A percentile compares a stretch with the other conserved stretches of the same genome.
phyloP scores from a whole-genome alignment of 2,888 invertebrate genomes.

The Polymixis lichenea region DNA sequence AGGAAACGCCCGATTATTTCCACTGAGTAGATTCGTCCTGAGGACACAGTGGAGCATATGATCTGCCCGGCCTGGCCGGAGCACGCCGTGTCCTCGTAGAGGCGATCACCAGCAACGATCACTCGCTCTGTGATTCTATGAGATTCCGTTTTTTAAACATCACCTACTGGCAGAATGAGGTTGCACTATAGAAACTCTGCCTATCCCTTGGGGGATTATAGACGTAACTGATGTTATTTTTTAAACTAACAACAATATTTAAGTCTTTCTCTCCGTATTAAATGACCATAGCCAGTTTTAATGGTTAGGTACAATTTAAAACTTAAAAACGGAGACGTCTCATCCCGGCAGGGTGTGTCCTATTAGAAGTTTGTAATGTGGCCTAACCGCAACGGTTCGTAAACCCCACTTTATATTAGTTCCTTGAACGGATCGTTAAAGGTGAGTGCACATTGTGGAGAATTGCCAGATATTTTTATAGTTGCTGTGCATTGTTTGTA shows the following conservation, averaged over 20 bases:
- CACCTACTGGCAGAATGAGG: too few species aligned
- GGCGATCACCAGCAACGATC: too few species aligned
- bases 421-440: constrained; percentile 60
- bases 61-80: too few species aligned
- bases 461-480: constrained; percentile 57
- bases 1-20: too few species aligned
- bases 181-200: neutral
- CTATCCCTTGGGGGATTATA: too few species aligned
- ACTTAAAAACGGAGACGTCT: constrained; percentile 40
- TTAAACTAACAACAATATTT: neutral
- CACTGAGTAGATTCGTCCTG: too few species aligned
- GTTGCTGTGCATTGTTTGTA: constrained; percentile 23
- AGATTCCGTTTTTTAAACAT: neutral
- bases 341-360: constrained; percentile 32
- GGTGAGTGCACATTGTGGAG: constrained; percentile 59
- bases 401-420: constrained; percentile 63
- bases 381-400: constrained; percentile 61
- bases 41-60: too few species aligned
- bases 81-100: too few species aligned
- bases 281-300: constrained; percentile 24
- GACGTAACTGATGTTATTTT: neutral
- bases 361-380: constrained; percentile 66
- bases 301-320: constrained; percentile 30
- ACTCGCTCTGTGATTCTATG: too few species aligned
- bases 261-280: neutral